These are phyloP conservation scores for Sceloporus tristichus DNA, from an alignment of 2,113 vertebrate genomes.

Conservation along the genomic window DNA sequence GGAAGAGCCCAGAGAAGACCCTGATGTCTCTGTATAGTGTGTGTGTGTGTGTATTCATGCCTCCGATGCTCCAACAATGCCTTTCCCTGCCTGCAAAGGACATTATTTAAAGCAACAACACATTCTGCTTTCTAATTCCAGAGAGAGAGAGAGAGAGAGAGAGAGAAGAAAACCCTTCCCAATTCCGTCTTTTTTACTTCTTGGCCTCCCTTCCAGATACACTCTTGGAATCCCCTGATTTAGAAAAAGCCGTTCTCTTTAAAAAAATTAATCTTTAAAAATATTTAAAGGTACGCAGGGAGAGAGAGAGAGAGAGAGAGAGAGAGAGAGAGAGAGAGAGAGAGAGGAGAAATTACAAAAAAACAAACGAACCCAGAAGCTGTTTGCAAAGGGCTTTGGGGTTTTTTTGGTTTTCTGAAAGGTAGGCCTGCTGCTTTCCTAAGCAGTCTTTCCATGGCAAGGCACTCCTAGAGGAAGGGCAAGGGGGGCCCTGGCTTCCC, in stretches of 20 bases:
- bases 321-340: no score
- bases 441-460: slow-evolving; percentile 65
- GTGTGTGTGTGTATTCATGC: neutral
- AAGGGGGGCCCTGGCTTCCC: slow-evolving; percentile 71
- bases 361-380: slow-evolving; percentile 59
- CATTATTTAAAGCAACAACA: slow-evolving; percentile 46
- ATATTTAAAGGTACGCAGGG: no score
- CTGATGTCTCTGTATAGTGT: no score
- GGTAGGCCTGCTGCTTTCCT: slow-evolving; percentile 75
- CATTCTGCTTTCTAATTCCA: slow-evolving; percentile 42
- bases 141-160: no score
- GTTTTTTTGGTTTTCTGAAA: slow-evolving; percentile 15
- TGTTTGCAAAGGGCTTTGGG: slow-evolving; percentile 64
- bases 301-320: no score
- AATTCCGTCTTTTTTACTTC: slow-evolving; percentile 13
- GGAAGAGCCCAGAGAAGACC: no score
- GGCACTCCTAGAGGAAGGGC: slow-evolving; percentile 54
- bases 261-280: slow-evolving; percentile 42
- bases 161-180: no score
- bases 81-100: slow-evolving; percentile 39
- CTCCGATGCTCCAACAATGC: slow-evolving; percentile 43
- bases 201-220: slow-evolving; percentile 28
- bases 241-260: slow-evolving; percentile 2
- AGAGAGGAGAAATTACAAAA: slow-evolving; percentile 23
- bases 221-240: slow-evolving; percentile 37